Conservation (phyloP, 2,113 vertebrate genomes). For the Saimiri boliviensis region DNA sequence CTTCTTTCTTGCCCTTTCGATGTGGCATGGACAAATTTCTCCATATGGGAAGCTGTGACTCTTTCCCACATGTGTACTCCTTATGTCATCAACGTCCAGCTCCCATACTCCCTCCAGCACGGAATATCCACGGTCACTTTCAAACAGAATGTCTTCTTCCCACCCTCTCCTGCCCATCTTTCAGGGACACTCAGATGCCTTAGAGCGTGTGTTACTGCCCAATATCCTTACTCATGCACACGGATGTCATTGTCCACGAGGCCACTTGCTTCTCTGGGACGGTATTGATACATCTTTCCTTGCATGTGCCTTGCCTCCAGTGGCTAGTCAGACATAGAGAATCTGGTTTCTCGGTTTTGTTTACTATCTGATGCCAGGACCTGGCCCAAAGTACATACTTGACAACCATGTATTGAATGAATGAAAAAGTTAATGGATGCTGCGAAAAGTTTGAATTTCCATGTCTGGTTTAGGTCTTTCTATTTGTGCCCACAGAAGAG, state of each 20-base stretch:
- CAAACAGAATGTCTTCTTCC: accelerated
- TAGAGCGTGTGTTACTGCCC: accelerated
- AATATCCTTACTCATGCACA: accelerated
- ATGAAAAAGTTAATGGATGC: accelerated
- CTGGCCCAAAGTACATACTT: too few species aligned
- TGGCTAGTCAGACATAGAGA: accelerated
- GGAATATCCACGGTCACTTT: background rate
- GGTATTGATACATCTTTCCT: accelerated
- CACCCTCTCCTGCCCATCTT: accelerated
- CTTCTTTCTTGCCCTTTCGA: background rate
- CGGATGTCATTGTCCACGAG: accelerated
- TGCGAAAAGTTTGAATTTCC: too few species aligned
- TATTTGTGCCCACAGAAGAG: background rate
- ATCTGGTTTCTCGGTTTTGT: background rate
- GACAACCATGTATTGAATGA: too few species aligned
- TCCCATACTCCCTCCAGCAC: background rate
- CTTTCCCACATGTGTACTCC: background rate
- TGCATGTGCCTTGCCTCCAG: accelerated
- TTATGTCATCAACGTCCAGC: too few species aligned
- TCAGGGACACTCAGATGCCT: accelerated
- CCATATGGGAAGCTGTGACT: accelerated
- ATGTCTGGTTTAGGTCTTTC: background rate
- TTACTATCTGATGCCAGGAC: background rate
- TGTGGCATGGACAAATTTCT: background rate
- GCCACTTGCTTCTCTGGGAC: accelerated